Percentiles rank a stretch among this genome's conserved stretches.
Conservation (phyloP, 2,113 vertebrate genomes). For the zebrafish (Danio rerio) region DNA sequence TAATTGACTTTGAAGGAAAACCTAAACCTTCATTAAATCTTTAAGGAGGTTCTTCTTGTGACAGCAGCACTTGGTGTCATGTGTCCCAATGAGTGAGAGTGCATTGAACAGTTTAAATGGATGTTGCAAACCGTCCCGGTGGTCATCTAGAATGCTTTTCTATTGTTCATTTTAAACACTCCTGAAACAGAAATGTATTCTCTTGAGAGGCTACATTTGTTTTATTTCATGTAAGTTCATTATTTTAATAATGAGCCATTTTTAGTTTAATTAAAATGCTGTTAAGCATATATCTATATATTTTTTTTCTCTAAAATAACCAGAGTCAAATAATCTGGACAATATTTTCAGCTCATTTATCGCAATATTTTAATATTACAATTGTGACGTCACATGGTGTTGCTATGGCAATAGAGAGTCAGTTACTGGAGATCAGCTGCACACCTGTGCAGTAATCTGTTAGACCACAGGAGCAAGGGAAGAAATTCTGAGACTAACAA, state of each 20-base stretch:
- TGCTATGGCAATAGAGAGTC: conserved; percentile 60
- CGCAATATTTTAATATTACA: conserved; percentile 31
- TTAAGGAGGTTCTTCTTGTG: conserved; percentile 65
- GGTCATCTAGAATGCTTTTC: conserved; percentile 31
- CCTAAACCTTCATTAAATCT: conserved; percentile 78
- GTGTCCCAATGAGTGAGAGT: conserved; percentile 71
- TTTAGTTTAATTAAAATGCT: not conserved
- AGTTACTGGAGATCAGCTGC: conserved; percentile 51
- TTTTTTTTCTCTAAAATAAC: not conserved
- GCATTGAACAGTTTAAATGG: conserved; percentile 55
- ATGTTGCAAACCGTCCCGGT: conserved; percentile 36
- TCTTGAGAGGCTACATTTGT: not conserved
- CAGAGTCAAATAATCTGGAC: not conserved
- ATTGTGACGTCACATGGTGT: conserved; percentile 53
- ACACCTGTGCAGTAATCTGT: conserved; percentile 41
- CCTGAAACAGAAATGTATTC: not conserved
- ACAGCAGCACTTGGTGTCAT: conserved; percentile 59
- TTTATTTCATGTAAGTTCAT: not conserved
- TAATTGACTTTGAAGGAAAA: conserved; percentile 66
- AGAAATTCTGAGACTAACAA: conserved; percentile 24
- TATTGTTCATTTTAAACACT: not conserved
- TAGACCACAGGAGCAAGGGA: conserved; percentile 21
- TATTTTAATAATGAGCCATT: not conserved
- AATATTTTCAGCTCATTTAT: not conserved
- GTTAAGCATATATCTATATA: not conserved